These are phyloP conservation scores for Caloenas nicobarica DNA, from an alignment of 2,113 vertebrate species.

Conservation along the genomic window DNA sequence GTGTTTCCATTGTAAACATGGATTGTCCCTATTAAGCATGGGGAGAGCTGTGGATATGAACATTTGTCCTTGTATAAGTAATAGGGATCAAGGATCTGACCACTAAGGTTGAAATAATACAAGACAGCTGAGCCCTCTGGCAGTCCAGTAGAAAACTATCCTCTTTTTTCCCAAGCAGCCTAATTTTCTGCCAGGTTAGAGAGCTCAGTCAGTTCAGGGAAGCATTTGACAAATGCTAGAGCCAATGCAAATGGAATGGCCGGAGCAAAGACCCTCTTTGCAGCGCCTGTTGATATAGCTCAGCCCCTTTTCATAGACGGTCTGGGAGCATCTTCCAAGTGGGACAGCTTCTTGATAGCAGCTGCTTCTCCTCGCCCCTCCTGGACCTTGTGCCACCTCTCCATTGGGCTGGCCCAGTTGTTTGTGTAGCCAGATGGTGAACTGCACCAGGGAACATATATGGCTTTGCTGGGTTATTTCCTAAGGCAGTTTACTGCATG, in stretches of 20 bases:
- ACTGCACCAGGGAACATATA: accelerated
- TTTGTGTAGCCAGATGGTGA: background rate
- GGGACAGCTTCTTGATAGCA: background rate
- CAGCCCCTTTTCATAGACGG: background rate
- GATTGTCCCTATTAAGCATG: background rate
- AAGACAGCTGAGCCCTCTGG: background rate
- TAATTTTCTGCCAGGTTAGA: background rate
- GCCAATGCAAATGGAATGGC: background rate
- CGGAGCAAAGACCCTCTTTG: background rate
- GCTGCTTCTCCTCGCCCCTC: background rate
- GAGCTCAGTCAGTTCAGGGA: background rate
- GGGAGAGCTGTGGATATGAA: accelerated
- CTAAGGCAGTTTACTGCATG: background rate
- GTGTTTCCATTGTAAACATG: background rate
- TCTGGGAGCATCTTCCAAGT: background rate
- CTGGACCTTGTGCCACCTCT: background rate
- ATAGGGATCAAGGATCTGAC: background rate
- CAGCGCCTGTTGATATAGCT: background rate
- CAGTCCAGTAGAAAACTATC: background rate
- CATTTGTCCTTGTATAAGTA: background rate
- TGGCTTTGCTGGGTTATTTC: background rate
- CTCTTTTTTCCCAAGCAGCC: background rate
- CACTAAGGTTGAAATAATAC: background rate
- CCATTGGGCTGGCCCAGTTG: background rate
- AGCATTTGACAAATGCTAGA: background rate